Base-by-base conservation (phyloP, 2,797 vertebrate genomes). In the Melanotaenia boesemani region DNA sequence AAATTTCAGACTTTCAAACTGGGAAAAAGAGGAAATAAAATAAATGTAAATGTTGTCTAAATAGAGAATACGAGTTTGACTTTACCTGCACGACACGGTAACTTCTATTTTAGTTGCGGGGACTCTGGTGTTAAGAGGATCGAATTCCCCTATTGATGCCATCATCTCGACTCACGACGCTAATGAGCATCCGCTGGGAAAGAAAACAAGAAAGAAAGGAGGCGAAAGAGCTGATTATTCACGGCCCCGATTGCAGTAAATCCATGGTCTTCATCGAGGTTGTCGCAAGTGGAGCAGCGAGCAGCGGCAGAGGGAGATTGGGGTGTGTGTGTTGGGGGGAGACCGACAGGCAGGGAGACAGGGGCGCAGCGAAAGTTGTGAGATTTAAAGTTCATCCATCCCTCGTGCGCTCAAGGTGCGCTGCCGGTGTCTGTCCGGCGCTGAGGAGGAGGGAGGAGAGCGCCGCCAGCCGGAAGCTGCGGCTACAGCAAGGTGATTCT, bases 21-120 rank as follows among this genome's bases (percentile, higher is more conserved):
- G 37, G 11, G 37, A 16, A 16, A 44, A 44, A 2, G 5, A 41
- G 39, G 41, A 10, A 15, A 44, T 36, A 52, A 41, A 1, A 63
- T 41, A 16, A 41, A 52, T 12, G 20, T 24, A 11, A 22, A 52
- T 44, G 15, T 44, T 44, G 1, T 44, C 1, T 44, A n/a, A 4
- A 12, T 1, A 54, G 18, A 50, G 20, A 26, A 12, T 13, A 11
- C 26, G 67, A 70, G 76, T 72, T 73, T 54, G 59, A 56, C 60
- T 96, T 95, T 94, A 98, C 97, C 96, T 93, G 94, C 97, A 98
- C 30, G 96, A 97, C 39, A 97, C 96, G 63, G 95, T 97, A 90
- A 98, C 95, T 93, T 98, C 97, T 91, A 97, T 97, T 89, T 98
- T 98, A 91, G 96, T 97, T 90, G 96, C 97, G 41, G 97, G 96